Evolutionary conservation across 2,888 invertebrate species (phyloP), one percentile per base, ranked within the genome.

Genomic region (Sesia apiformis): DNA sequence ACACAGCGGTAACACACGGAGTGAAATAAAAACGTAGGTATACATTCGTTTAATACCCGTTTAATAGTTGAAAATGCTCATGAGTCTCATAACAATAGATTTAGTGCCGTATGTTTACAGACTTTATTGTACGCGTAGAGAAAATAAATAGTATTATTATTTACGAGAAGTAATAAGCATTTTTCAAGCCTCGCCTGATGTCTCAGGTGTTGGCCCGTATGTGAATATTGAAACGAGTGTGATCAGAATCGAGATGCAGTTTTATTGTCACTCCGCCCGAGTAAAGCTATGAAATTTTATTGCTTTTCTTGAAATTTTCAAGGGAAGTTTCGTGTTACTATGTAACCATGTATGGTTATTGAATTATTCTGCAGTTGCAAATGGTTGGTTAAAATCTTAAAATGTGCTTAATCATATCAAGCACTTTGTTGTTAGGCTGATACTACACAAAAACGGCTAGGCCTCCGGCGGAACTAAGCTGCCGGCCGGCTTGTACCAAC

Each of bases 231-330:
- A 75, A 81, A 79, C 76, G 82, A 73, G 76, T 86, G 85, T 85
- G 86, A 85, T 84, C 83, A 78, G 87, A 85, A 88, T 85, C 77
- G 85, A 78, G 79, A 86, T 86, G 88, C 86, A 88, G 74, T 86
- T 87, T 88, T 87, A 87, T 85, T 86, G 84, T 85, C 82, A 82
- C 76, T 75, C 69, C 67, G 70, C 69, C 63, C 72, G 78, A 78
- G 77, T 77, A 73, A 71, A 74, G 77, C 76, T 69, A 80, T 82
- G 76, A 81, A 81, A 81, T 82, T 79, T 83, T 81, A 83, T 77
- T 76, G 71, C 69, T 73, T 71, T 73, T 69, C 67, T 74, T 72
- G 63, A 74, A 76, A 75, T 69, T 69, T 74, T 73, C 66, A 64
- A 63, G 63, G 63, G 63, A 67, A 69, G 71, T 71, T 65, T 63